These are phyloP conservation scores for Criorhina ranunculi DNA, from an alignment of 2,888 invertebrate species.

Conservation along the genomic window DNA sequence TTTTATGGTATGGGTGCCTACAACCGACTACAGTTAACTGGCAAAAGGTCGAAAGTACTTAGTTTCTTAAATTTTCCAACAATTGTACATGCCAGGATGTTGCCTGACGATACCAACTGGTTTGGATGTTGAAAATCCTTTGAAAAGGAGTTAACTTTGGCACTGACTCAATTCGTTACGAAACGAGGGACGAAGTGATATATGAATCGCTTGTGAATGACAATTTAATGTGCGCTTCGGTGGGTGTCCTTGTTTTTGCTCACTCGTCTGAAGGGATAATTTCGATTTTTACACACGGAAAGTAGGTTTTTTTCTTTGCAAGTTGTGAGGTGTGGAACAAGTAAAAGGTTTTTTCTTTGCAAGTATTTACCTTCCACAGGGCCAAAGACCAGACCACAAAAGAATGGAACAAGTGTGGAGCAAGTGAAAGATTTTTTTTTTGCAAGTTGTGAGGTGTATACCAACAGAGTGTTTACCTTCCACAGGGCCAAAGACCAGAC, in stretches of 20 bases:
- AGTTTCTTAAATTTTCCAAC: slow-evolving; percentile 11
- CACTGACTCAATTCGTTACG: slow-evolving; percentile 39
- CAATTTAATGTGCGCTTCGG: slow-evolving; percentile 45
- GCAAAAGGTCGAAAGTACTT: slow-evolving; percentile 55
- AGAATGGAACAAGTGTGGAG: no score
- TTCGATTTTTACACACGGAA: slow-evolving; percentile 36
- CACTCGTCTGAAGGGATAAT: background rate
- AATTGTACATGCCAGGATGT: background rate
- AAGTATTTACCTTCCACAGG: no score
- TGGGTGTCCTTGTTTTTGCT: background rate
- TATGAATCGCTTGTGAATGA: slow-evolving; percentile 57
- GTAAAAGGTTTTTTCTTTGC: no score
- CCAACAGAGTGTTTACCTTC: no score
- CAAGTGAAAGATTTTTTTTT: no score
- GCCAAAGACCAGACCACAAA: no score
- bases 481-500: no score
- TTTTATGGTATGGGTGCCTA: slow-evolving; percentile 6
- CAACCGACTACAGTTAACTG: slow-evolving; percentile 58
- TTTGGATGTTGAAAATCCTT: slow-evolving; percentile 38
- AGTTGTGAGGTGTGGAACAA: no score
- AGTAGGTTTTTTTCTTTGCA: no score
- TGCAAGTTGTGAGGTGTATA: no score
- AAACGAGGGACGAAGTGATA: slow-evolving; percentile 50
- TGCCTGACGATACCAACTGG: slow-evolving; percentile 13
- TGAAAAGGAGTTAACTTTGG: slow-evolving; percentile 62